Evolutionary conservation across 2,888 invertebrate genomes (phyloP).

Genomic region (Drosophila leonis): DNA sequence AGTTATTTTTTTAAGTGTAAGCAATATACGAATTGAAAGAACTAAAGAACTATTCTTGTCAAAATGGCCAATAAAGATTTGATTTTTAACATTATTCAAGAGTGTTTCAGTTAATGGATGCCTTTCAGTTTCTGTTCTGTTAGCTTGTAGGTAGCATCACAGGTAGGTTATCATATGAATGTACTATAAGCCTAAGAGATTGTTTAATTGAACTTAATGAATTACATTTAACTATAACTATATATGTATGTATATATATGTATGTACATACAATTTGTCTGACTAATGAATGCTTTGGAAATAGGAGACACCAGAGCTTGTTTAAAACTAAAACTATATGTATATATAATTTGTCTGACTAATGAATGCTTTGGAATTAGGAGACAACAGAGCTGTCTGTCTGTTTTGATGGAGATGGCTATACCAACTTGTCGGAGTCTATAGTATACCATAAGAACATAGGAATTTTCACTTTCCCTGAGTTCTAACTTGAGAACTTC

Average conservation of each 20-base stretch:
- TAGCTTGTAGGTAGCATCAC: background rate
- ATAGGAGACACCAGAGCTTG: background rate
- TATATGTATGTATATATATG: too few relatives aligned
- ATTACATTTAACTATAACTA: background rate
- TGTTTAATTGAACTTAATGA: background rate
- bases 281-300: background rate
- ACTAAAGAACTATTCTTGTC: slow-evolving; percentile 83
- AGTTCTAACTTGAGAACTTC: background rate
- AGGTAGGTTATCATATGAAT: background rate
- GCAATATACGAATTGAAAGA: slow-evolving; percentile 54
- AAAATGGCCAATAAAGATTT: slow-evolving; percentile 84
- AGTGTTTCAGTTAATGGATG: background rate
- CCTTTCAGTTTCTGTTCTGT: background rate
- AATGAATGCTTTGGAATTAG: background rate
- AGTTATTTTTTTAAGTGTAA: slow-evolving; percentile 50
- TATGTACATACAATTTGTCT: background rate
- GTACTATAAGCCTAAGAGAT: background rate
- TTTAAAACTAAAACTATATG: too few relatives aligned
- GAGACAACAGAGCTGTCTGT: background rate
- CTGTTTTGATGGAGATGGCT: background rate
- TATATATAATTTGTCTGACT: background rate
- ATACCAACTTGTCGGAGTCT: too few relatives aligned
- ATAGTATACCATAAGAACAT: background rate
- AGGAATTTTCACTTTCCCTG: background rate
- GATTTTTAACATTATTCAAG: slow-evolving; percentile 52